These are phyloP conservation scores for Trichogramma evanescens DNA, from an alignment of 2,888 invertebrate species.

Conservation along the genomic window DNA sequence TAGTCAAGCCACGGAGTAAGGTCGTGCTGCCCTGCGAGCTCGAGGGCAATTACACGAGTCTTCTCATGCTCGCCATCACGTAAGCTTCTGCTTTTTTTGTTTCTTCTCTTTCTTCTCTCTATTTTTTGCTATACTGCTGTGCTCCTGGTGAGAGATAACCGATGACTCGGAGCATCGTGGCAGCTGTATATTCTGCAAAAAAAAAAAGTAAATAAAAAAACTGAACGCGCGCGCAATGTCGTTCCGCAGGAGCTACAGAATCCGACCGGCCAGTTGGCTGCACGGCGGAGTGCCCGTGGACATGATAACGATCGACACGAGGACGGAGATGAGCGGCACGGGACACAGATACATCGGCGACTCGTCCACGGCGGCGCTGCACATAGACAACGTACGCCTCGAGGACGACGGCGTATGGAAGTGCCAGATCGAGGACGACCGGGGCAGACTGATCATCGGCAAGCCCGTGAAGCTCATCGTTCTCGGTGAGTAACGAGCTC, in stretches of 20 bases:
- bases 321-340: conserved; percentile 45
- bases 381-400: conserved; percentile 54
- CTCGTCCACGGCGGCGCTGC: conserved; percentile 45
- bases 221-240: not conserved
- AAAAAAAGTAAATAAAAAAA: not conserved
- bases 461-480: conserved; percentile 60
- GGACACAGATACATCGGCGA: conserved; percentile 45
- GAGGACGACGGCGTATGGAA: conserved; percentile 68
- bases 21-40: conserved; percentile 43
- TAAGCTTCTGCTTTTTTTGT: conserved; percentile 18
- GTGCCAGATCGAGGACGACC: conserved; percentile 60
- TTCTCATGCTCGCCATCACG: conserved; percentile 40
- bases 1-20: conserved; percentile 42
- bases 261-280: conserved; percentile 43
- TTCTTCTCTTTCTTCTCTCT: not conserved
- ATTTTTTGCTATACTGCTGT: not conserved
- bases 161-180: too few relatives aligned
- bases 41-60: conserved; percentile 40
- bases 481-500: conserved; percentile 52
- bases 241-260: conserved; percentile 37
- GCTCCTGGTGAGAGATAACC: not conserved
- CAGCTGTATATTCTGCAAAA: not conserved
- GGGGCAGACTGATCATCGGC: conserved; percentile 59
- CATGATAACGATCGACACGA: conserved; percentile 46
- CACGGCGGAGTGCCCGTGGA: conserved; percentile 42